phyloP scores from a whole-genome alignment of 2,888 invertebrate species.

The Eumacrocentrus americanus region DNA sequence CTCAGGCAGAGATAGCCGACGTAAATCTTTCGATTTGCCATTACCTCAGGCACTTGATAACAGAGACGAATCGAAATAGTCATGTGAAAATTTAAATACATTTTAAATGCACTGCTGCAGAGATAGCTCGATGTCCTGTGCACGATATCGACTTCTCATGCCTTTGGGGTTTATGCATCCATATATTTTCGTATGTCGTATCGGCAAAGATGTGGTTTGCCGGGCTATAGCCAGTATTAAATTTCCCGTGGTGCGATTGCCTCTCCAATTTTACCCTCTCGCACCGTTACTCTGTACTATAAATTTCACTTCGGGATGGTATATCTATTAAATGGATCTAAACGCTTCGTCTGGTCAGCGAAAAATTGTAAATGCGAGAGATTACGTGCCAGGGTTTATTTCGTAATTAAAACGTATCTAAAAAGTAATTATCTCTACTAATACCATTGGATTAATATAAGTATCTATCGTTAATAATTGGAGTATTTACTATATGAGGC shows the following conservation, averaged over 20 bases:
- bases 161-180: background rate
- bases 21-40: background rate
- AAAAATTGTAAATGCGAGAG: background rate
- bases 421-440: background rate
- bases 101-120: constrained; percentile 4
- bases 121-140: constrained; percentile 3
- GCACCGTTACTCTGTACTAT: background rate
- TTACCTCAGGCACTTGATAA: background rate
- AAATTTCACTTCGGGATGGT: background rate
- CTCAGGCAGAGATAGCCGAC: background rate
- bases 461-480: no score
- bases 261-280: background rate
- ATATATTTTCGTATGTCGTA: background rate
- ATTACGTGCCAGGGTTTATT: background rate
- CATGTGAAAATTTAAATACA: constrained; percentile 6
- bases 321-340: background rate
- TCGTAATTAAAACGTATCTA: background rate
- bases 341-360: background rate
- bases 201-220: background rate
- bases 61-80: constrained; percentile 1
- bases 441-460: background rate
- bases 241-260: background rate
- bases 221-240: background rate
- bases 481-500: no score
- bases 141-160: constrained; percentile 10